Percentiles rank a stretch among this genome's conserved stretches.
Evolutionary conservation across 2,888 invertebrate species (phyloP).

Genomic region (Drosophila anomelani): DNA sequence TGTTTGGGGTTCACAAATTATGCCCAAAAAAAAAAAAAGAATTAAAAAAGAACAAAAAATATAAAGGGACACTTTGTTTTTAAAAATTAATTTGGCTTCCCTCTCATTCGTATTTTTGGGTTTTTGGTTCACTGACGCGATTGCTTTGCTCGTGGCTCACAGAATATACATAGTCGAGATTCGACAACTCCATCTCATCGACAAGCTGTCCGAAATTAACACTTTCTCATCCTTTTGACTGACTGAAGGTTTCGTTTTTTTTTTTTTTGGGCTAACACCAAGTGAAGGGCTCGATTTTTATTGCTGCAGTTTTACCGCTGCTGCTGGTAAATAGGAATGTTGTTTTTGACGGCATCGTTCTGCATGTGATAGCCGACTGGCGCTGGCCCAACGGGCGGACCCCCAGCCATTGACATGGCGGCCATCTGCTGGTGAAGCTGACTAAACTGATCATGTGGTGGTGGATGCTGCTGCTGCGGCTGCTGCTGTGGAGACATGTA

Average conservation of each 20-base stretch:
- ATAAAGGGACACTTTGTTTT: constrained; percentile 10
- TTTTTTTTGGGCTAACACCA: constrained; percentile 24
- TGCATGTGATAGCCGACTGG: constrained; percentile 81
- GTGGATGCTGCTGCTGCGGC: constrained; percentile 57
- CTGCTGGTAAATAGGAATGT: constrained; percentile 85
- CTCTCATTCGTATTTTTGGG: constrained; percentile 5
- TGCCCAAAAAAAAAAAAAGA: neutral
- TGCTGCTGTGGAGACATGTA: constrained; percentile 53
- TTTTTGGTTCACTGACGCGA: constrained; percentile 22
- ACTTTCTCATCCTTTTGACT: constrained; percentile 7
- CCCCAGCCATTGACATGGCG: constrained; percentile 70
- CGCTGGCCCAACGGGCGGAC: constrained; percentile 59
- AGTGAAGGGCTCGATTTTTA: constrained; percentile 25
- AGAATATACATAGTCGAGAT: constrained; percentile 26
- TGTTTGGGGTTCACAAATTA: neutral
- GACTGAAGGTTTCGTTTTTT: constrained; percentile 8
- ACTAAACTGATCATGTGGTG: constrained; percentile 66
- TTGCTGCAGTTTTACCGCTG: constrained; percentile 82
- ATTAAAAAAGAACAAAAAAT: neutral
- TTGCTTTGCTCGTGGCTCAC: constrained; percentile 15
- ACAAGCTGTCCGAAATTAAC: constrained; percentile 16
- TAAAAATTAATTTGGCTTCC: constrained; percentile 34
- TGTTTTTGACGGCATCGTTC: constrained; percentile 82
- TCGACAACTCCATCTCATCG: constrained; percentile 15
- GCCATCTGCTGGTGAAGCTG: constrained; percentile 82